Evolutionary conservation across 2,797 vertebrate genomes (phyloP), one percentile per base, ranked within the genome.

Genomic region (Nannoperca australis): DNA sequence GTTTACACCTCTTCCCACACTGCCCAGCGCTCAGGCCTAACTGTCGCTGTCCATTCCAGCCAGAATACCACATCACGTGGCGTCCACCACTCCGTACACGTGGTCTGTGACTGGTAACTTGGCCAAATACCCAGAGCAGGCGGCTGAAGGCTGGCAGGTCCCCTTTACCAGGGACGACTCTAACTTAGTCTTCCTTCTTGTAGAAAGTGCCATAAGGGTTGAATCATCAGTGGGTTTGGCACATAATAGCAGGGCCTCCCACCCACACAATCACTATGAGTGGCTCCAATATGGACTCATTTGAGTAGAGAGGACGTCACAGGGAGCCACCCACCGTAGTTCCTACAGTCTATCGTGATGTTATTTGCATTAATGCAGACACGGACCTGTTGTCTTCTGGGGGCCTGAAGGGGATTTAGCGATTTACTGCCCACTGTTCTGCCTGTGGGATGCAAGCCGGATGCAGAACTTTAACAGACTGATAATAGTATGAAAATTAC

Each of bases 1-100:
- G 50, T 90, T 88, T 68, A 73, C 89, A 81, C 88, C 61, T 89
- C 88, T 67, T 80, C 92, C 92, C 77, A 93, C 90, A 59, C 73
- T 77, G 82, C 40, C 49, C 63, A 22, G 50, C 30, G 68, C 83
- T 65, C 70, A 15, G 66, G 69, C 82, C 83, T 62, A 53, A 78
- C 65, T 66, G 61, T 70, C 66, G 34, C 20, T 45, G 70, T 81
- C 85, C 79, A 42, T 80, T 60, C 47, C 76, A 69, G 79, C 55
- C 50, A 66, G 66, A 77, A 74, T n/a, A 63, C 59, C 72, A 65
- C 74, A 73, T 85, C 58, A 6, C 64, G 71, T 22, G 49, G 64
- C 73, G 45, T 42, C 73, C 53, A 32, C 78, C 67, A 20, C n/a
- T 77, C 70, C 18, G 5, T 44, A 42, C 67, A 88, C 67, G 55